phyloP scores from a whole-genome alignment of 92 coral and sea anemone species.

The Porites lobata region DNA sequence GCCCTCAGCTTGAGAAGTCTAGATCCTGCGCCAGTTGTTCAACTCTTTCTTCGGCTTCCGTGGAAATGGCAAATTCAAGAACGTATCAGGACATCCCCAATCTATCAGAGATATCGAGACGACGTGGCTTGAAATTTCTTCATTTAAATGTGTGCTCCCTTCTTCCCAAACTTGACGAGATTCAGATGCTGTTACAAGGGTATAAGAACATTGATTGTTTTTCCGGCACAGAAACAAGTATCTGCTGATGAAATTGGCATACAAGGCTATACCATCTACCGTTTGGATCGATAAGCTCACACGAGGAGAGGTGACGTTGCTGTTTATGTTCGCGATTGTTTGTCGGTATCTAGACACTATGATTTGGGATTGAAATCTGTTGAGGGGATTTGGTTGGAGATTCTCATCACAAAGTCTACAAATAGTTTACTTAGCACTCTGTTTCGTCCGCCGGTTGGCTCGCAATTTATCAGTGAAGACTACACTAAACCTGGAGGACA shows the following conservation, averaged over 20 bases:
- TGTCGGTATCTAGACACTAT: conserved; percentile 30
- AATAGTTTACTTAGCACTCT: conserved; percentile 28
- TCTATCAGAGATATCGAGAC: too few relatives aligned
- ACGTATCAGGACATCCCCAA: background rate
- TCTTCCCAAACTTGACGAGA: conserved; percentile 38
- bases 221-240: conserved; percentile 39
- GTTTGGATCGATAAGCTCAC: background rate
- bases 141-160: conserved; percentile 18
- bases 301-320: conserved; percentile 15
- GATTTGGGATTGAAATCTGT: too few relatives aligned
- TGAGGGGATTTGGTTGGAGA: conserved; percentile 38
- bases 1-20: conserved; percentile 2
- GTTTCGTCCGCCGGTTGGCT: conserved; percentile 52
- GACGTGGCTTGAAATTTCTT: too few relatives aligned
- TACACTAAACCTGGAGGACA: too few relatives aligned
- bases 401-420: conserved; percentile 38
- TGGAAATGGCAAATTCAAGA: background rate
- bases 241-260: conserved; percentile 7
- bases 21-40: background rate
- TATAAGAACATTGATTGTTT: conserved; percentile 31
- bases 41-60: too few relatives aligned
- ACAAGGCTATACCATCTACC: too few relatives aligned
- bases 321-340: conserved; percentile 11
- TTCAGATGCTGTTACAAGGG: conserved; percentile 18
- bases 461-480: too few relatives aligned